A percentile compares a stretch with the other conserved stretches of the same genome.
phyloP scores from a whole-genome alignment of 2,888 invertebrate genomes.

The Megalurothrips usitatus region DNA sequence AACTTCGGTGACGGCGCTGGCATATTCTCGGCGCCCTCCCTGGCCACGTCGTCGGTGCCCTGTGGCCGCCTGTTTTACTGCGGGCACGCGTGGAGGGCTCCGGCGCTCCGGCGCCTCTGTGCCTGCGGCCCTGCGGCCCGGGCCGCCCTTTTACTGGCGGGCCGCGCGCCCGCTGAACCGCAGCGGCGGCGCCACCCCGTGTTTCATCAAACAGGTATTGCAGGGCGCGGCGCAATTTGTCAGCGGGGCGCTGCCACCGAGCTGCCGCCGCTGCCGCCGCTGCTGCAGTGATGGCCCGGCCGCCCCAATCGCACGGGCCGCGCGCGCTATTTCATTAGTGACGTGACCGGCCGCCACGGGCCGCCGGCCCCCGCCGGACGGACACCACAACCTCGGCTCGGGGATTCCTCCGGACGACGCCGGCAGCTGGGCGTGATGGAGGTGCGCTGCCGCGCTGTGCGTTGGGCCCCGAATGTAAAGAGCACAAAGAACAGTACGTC shows the following conservation, averaged over 20 bases:
- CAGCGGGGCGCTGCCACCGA: neutral
- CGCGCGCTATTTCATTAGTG: neutral
- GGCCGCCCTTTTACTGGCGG: neutral
- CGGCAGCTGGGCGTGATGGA: too few species aligned
- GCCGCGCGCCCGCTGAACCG: neutral
- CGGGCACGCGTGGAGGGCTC: neutral
- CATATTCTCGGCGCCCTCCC: too few species aligned
- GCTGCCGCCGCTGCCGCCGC: neutral
- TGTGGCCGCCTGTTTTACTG: too few species aligned
- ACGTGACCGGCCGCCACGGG: too few species aligned
- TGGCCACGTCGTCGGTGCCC: too few species aligned
- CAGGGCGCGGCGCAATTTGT: constrained; percentile 7
- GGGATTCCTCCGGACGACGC: too few species aligned
- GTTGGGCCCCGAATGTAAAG: too few species aligned
- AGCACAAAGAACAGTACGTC: too few species aligned
- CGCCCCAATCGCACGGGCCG: neutral
- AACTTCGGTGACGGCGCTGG: too few species aligned
- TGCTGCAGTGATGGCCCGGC: neutral
- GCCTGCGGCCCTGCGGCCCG: neutral
- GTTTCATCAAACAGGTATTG: constrained; percentile 26
- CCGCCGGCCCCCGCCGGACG: too few species aligned
- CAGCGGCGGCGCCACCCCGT: neutral
- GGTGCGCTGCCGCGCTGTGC: too few species aligned
- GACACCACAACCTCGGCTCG: too few species aligned
- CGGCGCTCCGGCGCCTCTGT: neutral